Base-by-base conservation (phyloP, 2,797 vertebrate species). In the Ctenosaura bakeri region DNA sequence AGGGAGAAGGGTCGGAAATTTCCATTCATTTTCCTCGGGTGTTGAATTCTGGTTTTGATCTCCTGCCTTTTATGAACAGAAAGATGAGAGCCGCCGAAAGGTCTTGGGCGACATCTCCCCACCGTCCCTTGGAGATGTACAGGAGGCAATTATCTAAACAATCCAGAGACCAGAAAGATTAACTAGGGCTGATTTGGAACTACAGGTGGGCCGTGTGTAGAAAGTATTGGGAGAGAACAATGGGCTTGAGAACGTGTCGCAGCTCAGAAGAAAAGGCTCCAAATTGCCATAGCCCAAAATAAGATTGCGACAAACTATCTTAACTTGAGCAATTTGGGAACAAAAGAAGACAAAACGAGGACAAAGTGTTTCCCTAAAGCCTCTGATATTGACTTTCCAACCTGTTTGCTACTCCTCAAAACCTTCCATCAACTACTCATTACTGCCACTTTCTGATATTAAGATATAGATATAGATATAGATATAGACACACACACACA, bases 31-130 rank as follows among this genome's bases (percentile, higher is more conserved):
- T 94, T 84, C 85, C 71, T 88, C 86, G 79, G 89, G 1, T 35
- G n/a, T 71, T 82, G 82, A 77, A 87, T 95, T 93, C 90, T 90
- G 88, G 86, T 94, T 95, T 89, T 26, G 85, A 90, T 59, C 81
- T 77, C 50, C 90, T 90, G 85, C 88, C 90, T 93, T 32, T 0
- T 73, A 80, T 86, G 56, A 76, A 85, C 84, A 78, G 59, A 80
- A 71, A 86, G 85, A 84, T 52, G 35, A 82, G 71, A 35, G 35
- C 74, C 86, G 56, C 26, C 10, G 24, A 62, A 79, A n/a, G 77
- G 24, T 64, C 89, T 91, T 35, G 89, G 93, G 91, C 86, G 89
- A n/a, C 85, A 56, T 93, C 85, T n/a, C 66, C 87, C 86, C 88
- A 76, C 50, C 0, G 73, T 74, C 87, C 79, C 87, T 90, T 83